These are phyloP conservation scores for Epinotia demarniana DNA, from an alignment of 2,888 invertebrate genomes.

Conservation along the genomic window DNA sequence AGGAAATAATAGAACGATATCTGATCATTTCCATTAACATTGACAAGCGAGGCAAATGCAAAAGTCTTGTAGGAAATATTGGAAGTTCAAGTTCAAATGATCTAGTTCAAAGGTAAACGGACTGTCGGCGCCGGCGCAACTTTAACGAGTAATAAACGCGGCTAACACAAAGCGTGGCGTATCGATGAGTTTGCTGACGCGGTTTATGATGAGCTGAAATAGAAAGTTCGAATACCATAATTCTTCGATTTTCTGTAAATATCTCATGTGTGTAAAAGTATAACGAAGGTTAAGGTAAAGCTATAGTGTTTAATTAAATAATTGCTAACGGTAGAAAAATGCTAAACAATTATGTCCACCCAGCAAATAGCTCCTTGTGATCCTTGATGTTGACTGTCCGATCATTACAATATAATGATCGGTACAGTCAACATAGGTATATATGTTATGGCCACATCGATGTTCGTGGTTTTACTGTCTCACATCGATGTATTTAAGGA, in stretches of 20 bases:
- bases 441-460: no score
- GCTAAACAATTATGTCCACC: no score
- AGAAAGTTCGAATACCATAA: conserved; percentile 17
- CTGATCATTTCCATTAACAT: conserved; percentile 40
- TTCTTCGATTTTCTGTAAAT: background rate
- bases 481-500: background rate
- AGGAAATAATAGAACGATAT: conserved; percentile 32
- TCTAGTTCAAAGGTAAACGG: conserved; percentile 64
- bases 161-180: conserved; percentile 14
- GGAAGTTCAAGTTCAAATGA: conserved; percentile 62
- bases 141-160: conserved; percentile 57
- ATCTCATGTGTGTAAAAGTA: no score
- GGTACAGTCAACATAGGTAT: no score
- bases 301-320: no score
- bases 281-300: no score
- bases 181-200: background rate
- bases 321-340: no score
- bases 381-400: no score
- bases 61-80: conserved; percentile 48
- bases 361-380: no score
- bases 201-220: conserved; percentile 16
- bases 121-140: conserved; percentile 51
- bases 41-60: conserved; percentile 39
- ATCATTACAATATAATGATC: no score
- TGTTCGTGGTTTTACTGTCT: conserved; percentile 38